Evolutionary conservation across 2,113 vertebrate genomes (phyloP).

Genomic region (Aspidoscelis tigris): DNA sequence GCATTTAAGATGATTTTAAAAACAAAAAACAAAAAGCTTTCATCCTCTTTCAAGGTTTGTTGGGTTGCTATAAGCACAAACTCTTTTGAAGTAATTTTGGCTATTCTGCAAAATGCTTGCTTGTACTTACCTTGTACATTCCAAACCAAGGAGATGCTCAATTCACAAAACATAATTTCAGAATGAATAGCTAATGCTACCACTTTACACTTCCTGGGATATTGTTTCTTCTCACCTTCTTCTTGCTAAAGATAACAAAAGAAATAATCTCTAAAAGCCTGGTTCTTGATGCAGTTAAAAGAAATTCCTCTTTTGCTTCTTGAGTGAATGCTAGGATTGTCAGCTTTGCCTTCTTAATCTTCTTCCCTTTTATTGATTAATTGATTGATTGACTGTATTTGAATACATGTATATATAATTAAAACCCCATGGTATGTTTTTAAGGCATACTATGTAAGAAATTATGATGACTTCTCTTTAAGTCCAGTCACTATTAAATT

Average conservation of each 20-base stretch:
- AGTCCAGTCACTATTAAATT: not conserved
- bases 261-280: not conserved
- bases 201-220: slow-evolving; percentile 32
- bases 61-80: slow-evolving; percentile 36
- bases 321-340: not conserved
- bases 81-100: slow-evolving; percentile 48
- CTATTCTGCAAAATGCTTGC: slow-evolving; percentile 36
- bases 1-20: slow-evolving; percentile 14
- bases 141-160: slow-evolving; percentile 42
- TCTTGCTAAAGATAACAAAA: not conserved
- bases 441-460: not conserved
- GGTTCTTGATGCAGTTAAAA: slow-evolving; percentile 11
- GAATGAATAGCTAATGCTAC: slow-evolving; percentile 30
- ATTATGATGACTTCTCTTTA: not conserved
- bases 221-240: slow-evolving; percentile 12
- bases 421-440: not conserved
- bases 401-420: not conserved
- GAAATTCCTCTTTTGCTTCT: not conserved
- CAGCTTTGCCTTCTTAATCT: not conserved
- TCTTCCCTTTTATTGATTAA: not conserved
- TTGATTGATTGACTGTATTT: not conserved
- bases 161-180: not conserved
- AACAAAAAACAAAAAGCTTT: slow-evolving; percentile 41
- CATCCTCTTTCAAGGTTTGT: slow-evolving; percentile 31
- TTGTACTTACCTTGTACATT: slow-evolving; percentile 40